Evolutionary conservation across 1,140 invertebrate genomes (phyloP).

Genomic region (Carposina sasakii): DNA sequence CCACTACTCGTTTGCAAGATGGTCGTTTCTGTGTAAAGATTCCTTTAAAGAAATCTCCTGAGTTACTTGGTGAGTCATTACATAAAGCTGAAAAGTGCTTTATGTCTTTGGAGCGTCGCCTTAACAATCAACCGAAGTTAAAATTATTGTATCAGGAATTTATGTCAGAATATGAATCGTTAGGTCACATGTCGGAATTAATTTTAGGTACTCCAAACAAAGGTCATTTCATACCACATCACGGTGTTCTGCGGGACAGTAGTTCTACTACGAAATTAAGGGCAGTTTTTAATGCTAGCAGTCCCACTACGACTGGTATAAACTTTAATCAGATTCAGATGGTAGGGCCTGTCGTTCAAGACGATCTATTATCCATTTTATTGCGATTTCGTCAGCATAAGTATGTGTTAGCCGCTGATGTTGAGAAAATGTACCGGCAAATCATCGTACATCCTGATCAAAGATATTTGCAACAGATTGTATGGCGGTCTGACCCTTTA

Average conservation of each 20-base stretch:
- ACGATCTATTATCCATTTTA: conserved; percentile 44
- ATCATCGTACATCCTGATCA: conserved; percentile 32
- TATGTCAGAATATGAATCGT: conserved; percentile 17
- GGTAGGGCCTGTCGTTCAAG: conserved; percentile 40
- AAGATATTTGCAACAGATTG: conserved; percentile 35
- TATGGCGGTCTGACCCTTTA: conserved; percentile 30
- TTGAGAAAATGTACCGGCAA: conserved; percentile 52
- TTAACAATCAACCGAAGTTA: conserved; percentile 9
- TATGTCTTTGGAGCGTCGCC: conserved; percentile 18
- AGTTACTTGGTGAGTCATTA: conserved; percentile 17
- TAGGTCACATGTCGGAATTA: conserved; percentile 21
- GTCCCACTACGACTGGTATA: too few species aligned
- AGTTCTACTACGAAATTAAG: too few species aligned
- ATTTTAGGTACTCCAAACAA: too few species aligned
- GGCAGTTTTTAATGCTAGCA: too few species aligned
- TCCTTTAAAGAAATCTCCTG: conserved; percentile 14
- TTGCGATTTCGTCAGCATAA: too few species aligned
- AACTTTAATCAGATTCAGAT: conserved; percentile 38
- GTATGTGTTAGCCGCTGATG: conserved; percentile 35
- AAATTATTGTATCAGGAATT: conserved; percentile 19
- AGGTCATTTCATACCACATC: conserved; percentile 7
- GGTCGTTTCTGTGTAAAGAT: conserved; percentile 21
- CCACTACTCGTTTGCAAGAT: conserved; percentile 13
- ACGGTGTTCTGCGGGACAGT: conserved; percentile 8
- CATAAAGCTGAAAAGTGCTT: conserved; percentile 18